Evolutionary conservation across 2,113 vertebrate species (phyloP).

Genomic region (Cottus gobio): DNA sequence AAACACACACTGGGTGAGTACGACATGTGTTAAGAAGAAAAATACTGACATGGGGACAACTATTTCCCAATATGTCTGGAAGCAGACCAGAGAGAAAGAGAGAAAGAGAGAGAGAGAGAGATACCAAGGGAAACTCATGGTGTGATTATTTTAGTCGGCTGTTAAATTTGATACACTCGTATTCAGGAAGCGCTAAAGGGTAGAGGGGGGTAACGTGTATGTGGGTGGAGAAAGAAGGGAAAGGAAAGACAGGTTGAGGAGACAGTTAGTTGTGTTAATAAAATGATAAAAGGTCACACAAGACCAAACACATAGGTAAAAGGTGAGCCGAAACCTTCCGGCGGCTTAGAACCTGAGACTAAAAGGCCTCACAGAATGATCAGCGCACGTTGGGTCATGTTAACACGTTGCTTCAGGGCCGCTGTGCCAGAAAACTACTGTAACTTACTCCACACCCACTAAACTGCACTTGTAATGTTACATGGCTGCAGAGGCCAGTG

Average conservation of each 20-base stretch:
- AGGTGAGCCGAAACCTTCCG: slow-evolving; percentile 52
- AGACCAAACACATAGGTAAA: slow-evolving; percentile 44
- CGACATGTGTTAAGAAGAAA: slow-evolving; percentile 69
- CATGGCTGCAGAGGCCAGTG: slow-evolving; percentile 19
- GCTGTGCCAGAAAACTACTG: slow-evolving; percentile 71
- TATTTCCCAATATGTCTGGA: slow-evolving; percentile 56
- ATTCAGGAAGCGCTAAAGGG: slow-evolving; percentile 65
- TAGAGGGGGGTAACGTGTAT: slow-evolving; percentile 30
- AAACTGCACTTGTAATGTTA: slow-evolving; percentile 37
- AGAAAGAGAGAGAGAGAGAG: slow-evolving; percentile 17
- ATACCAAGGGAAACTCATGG: slow-evolving; percentile 31
- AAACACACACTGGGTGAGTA: slow-evolving; percentile 63
- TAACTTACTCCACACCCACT: slow-evolving; percentile 49
- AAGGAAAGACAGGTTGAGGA: slow-evolving; percentile 11
- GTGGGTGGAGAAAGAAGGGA: slow-evolving; percentile 30
- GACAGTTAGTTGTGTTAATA: slow-evolving; percentile 41
- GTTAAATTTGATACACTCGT: slow-evolving; percentile 74
- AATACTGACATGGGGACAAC: slow-evolving; percentile 57
- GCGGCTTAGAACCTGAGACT: slow-evolving; percentile 53
- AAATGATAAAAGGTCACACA: slow-evolving; percentile 57
- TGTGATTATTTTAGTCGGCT: slow-evolving; percentile 75
- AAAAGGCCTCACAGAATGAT: slow-evolving; percentile 65
- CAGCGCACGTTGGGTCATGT: slow-evolving; percentile 62
- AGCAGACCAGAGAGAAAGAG: slow-evolving; percentile 43
- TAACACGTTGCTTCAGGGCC: slow-evolving; percentile 70